phyloP scores from a whole-genome alignment of 1,140 invertebrate genomes.

The Caenorhabditis tropicalis region DNA sequence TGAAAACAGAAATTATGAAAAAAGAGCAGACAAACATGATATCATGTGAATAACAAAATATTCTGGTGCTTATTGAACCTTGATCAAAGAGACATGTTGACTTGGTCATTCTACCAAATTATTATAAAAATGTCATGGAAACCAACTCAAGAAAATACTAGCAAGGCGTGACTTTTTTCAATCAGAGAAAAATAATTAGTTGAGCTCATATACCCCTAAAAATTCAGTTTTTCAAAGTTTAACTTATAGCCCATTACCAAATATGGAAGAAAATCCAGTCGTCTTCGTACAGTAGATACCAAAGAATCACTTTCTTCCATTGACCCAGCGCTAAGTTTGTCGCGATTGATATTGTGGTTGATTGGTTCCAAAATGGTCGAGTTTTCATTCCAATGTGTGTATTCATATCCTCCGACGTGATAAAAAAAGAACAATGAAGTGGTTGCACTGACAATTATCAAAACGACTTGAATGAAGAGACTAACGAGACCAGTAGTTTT shows the following conservation, averaged over 20 bases:
- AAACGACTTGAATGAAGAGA: conserved; percentile 61
- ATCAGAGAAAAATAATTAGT: too few species aligned
- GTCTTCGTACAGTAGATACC: background rate
- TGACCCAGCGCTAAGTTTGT: background rate
- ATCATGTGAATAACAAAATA: too few species aligned
- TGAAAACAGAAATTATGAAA: too few species aligned
- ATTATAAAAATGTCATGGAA: too few species aligned
- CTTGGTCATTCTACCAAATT: too few species aligned
- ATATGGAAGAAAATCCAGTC: background rate
- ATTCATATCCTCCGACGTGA: conserved; percentile 66
- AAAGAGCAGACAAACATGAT: too few species aligned
- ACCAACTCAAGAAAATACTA: too few species aligned
- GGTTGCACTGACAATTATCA: conserved; percentile 57
- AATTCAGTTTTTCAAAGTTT: too few species aligned
- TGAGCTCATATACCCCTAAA: too few species aligned
- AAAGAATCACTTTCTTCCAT: background rate
- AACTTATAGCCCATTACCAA: background rate
- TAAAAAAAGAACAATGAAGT: conserved; percentile 64
- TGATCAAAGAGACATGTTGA: too few species aligned
- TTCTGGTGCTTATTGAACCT: too few species aligned
- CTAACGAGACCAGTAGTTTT: conserved; percentile 60
- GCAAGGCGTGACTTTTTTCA: too few species aligned
- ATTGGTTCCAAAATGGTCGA: conserved; percentile 52
- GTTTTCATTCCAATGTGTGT: conserved; percentile 57
- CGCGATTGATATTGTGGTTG: background rate